These are phyloP conservation scores for Phoeniculus purpureus DNA, from an alignment of 2,797 vertebrate species.

Conservation along the genomic window DNA sequence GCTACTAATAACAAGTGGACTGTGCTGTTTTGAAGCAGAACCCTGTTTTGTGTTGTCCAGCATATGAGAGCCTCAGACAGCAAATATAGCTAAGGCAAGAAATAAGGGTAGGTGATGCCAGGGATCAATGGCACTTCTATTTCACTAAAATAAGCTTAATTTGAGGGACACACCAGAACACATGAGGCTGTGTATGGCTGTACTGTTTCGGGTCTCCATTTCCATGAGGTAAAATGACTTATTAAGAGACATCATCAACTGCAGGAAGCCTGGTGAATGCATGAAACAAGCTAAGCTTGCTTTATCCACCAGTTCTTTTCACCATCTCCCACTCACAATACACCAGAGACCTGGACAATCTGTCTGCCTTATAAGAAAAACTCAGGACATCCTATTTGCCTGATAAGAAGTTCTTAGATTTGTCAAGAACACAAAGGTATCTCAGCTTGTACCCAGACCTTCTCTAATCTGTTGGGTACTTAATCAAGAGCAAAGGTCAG, in stretches of 20 bases:
- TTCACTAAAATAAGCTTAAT: neutral
- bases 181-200: neutral
- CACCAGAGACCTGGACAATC: neutral
- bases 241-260: neutral
- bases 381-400: neutral
- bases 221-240: neutral
- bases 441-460: neutral
- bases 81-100: conserved; percentile 36
- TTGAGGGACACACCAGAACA: neutral
- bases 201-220: neutral
- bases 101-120: neutral
- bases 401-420: neutral
- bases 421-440: neutral
- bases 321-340: neutral
- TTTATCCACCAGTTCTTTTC: neutral
- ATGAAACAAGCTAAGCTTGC: neutral
- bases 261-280: neutral
- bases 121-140: neutral
- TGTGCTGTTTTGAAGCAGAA: conserved; percentile 56
- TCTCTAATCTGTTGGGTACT: neutral
- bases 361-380: neutral
- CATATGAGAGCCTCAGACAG: neutral
- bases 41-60: conserved; percentile 20
- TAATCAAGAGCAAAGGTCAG: neutral
- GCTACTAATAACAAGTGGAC: conserved; percentile 50